Conservation (phyloP, 2,797 vertebrate species). For the Melanotaenia parkinsoni region DNA sequence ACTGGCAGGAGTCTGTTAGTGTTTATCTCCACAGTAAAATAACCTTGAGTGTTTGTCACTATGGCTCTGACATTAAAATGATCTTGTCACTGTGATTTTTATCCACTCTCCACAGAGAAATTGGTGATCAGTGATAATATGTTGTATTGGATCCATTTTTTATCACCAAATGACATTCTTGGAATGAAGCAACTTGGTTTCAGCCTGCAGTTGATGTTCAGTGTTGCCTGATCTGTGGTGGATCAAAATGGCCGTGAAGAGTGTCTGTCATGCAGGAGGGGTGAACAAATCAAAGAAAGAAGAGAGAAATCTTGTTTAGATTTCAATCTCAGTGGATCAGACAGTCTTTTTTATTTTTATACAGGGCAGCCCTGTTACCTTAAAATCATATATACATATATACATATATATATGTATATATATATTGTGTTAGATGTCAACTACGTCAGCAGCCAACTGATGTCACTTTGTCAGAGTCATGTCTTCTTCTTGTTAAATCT, state of each 20-base stretch:
- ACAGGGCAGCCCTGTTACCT: background rate
- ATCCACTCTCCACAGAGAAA: constrained; percentile 1
- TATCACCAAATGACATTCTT: background rate
- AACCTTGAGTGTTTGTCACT: background rate
- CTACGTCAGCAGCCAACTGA: no score
- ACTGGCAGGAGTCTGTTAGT: background rate
- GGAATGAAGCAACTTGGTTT: background rate
- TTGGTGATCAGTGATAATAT: background rate
- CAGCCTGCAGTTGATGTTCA: background rate
- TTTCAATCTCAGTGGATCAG: background rate
- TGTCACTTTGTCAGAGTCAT: background rate
- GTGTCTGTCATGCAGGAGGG: background rate
- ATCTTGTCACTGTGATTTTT: constrained; percentile 8
- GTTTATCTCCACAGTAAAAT: background rate
- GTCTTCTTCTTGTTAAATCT: background rate
- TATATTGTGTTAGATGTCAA: no score
- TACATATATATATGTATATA: no score
- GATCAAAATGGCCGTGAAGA: background rate
- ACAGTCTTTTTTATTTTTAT: background rate
- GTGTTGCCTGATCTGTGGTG: background rate
- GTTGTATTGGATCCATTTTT: background rate
- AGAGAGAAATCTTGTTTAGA: background rate
- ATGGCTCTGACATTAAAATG: background rate
- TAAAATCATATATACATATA: background rate
- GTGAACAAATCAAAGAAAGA: background rate